These are phyloP conservation scores for Synergus japonicus DNA, from an alignment of 2,888 invertebrate genomes.

Conservation along the genomic window DNA sequence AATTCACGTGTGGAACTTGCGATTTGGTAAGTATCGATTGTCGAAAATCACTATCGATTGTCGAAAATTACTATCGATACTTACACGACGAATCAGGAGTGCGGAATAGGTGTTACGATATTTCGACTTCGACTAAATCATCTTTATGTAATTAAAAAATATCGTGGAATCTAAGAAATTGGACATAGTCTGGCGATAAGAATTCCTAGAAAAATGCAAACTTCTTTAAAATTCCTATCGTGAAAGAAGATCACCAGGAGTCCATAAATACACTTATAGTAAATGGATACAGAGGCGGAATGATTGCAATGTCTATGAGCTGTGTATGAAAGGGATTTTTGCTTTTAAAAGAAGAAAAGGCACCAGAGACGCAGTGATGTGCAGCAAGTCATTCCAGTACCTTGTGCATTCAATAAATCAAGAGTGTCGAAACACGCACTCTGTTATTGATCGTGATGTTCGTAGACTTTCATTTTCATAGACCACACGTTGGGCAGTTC, in stretches of 20 bases:
- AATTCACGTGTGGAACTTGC: too few species aligned
- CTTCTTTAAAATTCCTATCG: conserved; percentile 44
- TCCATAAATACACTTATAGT: neutral
- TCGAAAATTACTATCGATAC: too few species aligned
- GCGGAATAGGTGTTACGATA: too few species aligned
- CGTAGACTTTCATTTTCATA: conserved; percentile 58
- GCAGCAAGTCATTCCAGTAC: conserved; percentile 24
- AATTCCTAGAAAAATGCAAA: neutral
- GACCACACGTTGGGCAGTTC: conserved; percentile 56
- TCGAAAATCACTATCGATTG: too few species aligned
- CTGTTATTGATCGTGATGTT: conserved; percentile 58
- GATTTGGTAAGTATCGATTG: too few species aligned
- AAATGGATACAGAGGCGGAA: conserved; percentile 44
- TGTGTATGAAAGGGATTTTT: conserved; percentile 22
- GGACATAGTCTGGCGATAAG: neutral
- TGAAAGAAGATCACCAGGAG: conserved; percentile 45
- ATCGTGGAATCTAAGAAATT: neutral
- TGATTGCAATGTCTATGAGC: conserved; percentile 28
- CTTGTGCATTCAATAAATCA: conserved; percentile 38
- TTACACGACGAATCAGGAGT: too few species aligned
- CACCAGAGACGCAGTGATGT: conserved; percentile 13
- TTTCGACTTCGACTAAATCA: too few species aligned
- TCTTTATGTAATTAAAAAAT: too few species aligned
- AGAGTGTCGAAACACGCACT: conserved; percentile 33
- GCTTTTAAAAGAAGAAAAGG: conserved; percentile 19